Base-by-base conservation (phyloP, 2,797 vertebrate species). In the Chromobotia macracanthus region DNA sequence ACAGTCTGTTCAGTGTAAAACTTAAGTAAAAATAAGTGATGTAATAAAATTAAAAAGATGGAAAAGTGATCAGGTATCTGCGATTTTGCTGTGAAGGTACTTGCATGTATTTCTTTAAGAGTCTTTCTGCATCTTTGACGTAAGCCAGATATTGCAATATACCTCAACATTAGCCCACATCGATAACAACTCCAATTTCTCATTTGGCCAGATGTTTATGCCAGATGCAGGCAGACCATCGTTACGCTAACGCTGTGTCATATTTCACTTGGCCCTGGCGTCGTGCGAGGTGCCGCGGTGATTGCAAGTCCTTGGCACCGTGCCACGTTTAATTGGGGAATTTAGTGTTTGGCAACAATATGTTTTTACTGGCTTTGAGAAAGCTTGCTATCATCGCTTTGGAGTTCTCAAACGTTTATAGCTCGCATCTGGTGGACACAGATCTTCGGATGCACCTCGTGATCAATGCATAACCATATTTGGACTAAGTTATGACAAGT, bases 401-500 rank as follows among this genome's bases (percentile, higher is more conserved):
- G 25, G 80, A 82, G 72, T 76, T 72, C 50, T 19, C 0, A 0
- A 75, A 1, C 9, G 58, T 89, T 89, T 85, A 87, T 75, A 83
- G n/a, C 76, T 56, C 0, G 31, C 2, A 50, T 82, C 75, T 80
- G 84, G 82, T 64, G 16, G 3, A n/a, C 50, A 46, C 35, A 0
- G 53, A 1, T 0, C 64, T 25, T 80, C 85, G 82, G 80, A 86
- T 3, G 35, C 53, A 63, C 67, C 3, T 51, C 5, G 61, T 72
- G 74, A 74, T 56, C 48, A 35, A 16, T 18, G 35, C 19, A 44
- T n/a, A 10, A 72, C 79, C 88, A 83, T 91, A 90, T 92, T 90
- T 90, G 90, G 88, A 23, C 41, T 72, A 80, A 87, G 86, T 87
- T 89, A 89, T 87, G 83, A 88, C 84, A 85, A 55, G 67, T 21